A percentile compares a stretch with the other conserved stretches of the same genome.
Evolutionary conservation across 2,888 invertebrate genomes (phyloP).

Genomic region (Unio pictorum): DNA sequence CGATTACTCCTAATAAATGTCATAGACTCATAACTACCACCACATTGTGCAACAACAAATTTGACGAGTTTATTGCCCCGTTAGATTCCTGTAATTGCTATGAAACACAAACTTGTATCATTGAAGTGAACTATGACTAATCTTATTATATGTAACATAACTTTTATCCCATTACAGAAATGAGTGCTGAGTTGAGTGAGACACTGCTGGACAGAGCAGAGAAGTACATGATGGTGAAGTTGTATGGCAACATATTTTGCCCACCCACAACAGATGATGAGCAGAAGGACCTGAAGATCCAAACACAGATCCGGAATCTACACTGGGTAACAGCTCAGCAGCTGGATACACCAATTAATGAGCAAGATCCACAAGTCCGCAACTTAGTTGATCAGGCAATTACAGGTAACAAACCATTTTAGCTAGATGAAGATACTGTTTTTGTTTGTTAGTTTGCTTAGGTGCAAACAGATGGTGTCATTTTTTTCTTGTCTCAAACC

Average conservation of each 20-base stretch:
- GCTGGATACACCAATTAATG: slow-evolving; percentile 92
- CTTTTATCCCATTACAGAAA: slow-evolving; percentile 70
- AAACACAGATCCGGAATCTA: slow-evolving; percentile 89
- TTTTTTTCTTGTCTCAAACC: too few species aligned
- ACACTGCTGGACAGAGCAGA: slow-evolving; percentile 91
- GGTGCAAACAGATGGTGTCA: too few species aligned
- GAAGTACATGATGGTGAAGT: slow-evolving; percentile 90
- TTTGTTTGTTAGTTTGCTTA: too few species aligned
- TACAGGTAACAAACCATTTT: slow-evolving; percentile 77
- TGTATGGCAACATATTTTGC: slow-evolving; percentile 91
- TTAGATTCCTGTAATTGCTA: background rate
- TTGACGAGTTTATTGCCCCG: too few species aligned
- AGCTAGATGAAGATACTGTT: background rate
- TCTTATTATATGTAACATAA: background rate
- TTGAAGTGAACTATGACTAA: background rate
- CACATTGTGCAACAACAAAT: too few species aligned
- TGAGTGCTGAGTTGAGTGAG: slow-evolving; percentile 83
- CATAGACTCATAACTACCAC: too few species aligned
- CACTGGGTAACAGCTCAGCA: slow-evolving; percentile 97
- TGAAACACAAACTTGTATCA: background rate
- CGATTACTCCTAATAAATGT: too few species aligned
- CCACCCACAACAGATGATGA: slow-evolving; percentile 92
- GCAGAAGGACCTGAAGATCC: slow-evolving; percentile 88
- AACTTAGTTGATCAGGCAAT: slow-evolving; percentile 94
- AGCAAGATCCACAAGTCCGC: slow-evolving; percentile 86